Evolutionary conservation across 2,797 vertebrate species (phyloP).

Genomic region (Crypturellus tataupa): DNA sequence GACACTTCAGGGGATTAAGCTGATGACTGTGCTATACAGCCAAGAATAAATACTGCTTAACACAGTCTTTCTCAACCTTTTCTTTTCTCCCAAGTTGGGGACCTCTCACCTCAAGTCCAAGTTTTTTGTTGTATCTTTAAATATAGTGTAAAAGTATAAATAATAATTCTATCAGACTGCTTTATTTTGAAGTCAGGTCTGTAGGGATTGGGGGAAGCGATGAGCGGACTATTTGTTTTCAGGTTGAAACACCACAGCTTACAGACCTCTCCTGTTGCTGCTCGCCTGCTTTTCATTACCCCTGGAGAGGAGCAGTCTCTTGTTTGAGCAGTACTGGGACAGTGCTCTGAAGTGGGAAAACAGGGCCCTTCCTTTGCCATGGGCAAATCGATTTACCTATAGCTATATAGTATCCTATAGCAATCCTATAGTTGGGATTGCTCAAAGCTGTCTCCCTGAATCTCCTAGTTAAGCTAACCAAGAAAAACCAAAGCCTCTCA

Average conservation of each 20-base stretch:
- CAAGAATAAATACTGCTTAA: slow-evolving; percentile 13
- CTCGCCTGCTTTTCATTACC: neutral
- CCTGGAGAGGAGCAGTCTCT: neutral
- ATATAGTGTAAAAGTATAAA: neutral
- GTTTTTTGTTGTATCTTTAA: neutral
- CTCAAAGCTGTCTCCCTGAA: neutral
- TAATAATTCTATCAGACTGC: neutral
- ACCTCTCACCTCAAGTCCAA: neutral
- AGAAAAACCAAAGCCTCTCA: neutral
- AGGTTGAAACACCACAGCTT: neutral
- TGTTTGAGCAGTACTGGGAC: neutral
- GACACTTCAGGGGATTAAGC: slow-evolving; percentile 66
- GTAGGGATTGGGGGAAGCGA: neutral
- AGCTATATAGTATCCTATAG: no score
- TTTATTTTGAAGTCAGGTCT: neutral
- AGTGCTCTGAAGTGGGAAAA: neutral
- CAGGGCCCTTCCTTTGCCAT: neutral
- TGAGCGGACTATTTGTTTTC: neutral
- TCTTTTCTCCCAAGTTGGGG: neutral
- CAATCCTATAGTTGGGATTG: no score
- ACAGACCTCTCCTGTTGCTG: neutral
- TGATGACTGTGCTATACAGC: slow-evolving; percentile 57
- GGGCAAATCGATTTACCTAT: neutral
- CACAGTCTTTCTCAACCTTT: neutral
- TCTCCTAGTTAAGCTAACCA: neutral